A percentile compares a stretch with the other conserved stretches of the same genome.
phyloP scores from a whole-genome alignment of 2,888 invertebrate genomes.

The Nomada fucata region DNA sequence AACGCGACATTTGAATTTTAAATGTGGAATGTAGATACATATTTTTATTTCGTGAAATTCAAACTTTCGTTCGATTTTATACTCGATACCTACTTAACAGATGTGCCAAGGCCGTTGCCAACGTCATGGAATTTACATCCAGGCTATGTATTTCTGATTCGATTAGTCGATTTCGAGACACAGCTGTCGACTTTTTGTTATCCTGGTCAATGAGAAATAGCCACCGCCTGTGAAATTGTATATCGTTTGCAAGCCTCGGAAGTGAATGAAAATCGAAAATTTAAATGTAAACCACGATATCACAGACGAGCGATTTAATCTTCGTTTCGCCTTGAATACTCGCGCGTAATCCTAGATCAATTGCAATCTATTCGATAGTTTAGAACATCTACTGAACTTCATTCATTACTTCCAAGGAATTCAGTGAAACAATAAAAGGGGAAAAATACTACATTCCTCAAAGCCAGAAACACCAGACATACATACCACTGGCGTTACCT shows the following conservation, averaged over 20 bases:
- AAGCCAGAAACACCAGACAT: background rate
- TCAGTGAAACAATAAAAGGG: background rate
- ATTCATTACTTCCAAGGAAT: background rate
- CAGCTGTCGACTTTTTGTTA: too few species aligned
- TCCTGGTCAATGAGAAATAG: background rate
- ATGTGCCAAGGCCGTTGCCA: too few species aligned
- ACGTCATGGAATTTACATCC: too few species aligned
- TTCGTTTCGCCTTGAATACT: slow-evolving; percentile 34
- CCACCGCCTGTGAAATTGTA: background rate
- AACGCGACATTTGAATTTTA: background rate
- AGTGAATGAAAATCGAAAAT: slow-evolving; percentile 14
- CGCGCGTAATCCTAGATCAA: slow-evolving; percentile 13
- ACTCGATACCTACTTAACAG: too few species aligned
- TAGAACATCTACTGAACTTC: background rate
- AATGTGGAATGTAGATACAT: background rate
- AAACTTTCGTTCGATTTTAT: background rate
- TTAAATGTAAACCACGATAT: slow-evolving; percentile 37
- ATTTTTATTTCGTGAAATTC: background rate
- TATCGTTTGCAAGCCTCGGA: background rate
- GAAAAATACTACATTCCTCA: background rate
- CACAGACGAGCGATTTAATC: slow-evolving; percentile 43
- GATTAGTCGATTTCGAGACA: too few species aligned
- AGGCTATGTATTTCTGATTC: too few species aligned
- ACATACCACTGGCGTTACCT: too few species aligned
- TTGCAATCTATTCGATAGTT: background rate